Percentiles rank a stretch among this genome's conserved stretches.
phyloP scores from a whole-genome alignment of 2,888 invertebrate genomes.

The Plagodis dolabraria region DNA sequence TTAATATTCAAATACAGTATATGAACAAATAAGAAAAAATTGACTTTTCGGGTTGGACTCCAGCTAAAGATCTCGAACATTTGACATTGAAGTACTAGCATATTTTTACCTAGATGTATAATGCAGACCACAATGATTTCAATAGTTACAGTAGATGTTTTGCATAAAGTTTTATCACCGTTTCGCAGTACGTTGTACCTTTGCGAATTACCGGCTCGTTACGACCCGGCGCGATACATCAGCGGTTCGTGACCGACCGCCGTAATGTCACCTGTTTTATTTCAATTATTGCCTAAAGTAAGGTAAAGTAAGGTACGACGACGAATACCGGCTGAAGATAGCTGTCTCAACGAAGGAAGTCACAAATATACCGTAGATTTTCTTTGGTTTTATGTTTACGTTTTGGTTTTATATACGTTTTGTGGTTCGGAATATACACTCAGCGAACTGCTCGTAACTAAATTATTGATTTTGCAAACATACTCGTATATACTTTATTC shows the following conservation, averaged over 20 bases:
- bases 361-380: constrained; percentile 4
- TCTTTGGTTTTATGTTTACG: constrained; percentile 1
- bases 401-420: background rate
- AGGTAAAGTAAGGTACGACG: constrained; percentile 9
- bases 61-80: too few relatives aligned
- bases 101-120: too few relatives aligned
- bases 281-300: constrained; percentile 41
- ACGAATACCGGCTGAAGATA: constrained; percentile 9
- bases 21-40: too few relatives aligned
- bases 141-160: too few relatives aligned
- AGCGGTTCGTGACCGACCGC: constrained; percentile 36
- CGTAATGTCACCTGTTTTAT: constrained; percentile 44
- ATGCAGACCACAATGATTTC: too few relatives aligned
- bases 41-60: too few relatives aligned
- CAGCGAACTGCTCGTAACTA: background rate
- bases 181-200: background rate
- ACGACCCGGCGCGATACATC: constrained; percentile 27
- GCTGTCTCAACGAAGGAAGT: background rate
- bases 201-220: constrained; percentile 21
- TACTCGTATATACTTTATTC: too few relatives aligned
- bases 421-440: background rate
- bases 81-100: too few relatives aligned
- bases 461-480: too few relatives aligned
- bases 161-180: constrained; percentile 4
- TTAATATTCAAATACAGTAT: too few relatives aligned